Conservation (phyloP, 2,888 invertebrate species). For the Drosophila gaucha region DNA sequence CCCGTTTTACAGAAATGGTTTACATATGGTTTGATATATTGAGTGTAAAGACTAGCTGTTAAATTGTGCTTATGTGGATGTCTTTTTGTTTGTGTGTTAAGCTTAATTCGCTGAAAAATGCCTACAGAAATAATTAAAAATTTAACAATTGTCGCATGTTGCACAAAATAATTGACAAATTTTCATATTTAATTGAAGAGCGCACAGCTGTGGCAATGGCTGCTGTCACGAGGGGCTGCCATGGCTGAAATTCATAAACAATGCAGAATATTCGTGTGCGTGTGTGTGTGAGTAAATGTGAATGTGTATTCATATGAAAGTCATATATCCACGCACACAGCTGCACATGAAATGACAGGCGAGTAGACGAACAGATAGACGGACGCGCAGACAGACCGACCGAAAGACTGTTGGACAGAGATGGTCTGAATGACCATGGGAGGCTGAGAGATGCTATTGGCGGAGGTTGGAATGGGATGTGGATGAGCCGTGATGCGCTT, state of each 20-base stretch:
- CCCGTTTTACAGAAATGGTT: no score
- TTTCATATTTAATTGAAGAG: conserved; percentile 81
- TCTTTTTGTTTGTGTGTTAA: conserved; percentile 23
- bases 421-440: conserved; percentile 13
- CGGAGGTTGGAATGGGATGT: conserved; percentile 17
- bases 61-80: conserved; percentile 18
- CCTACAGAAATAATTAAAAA: conserved; percentile 71
- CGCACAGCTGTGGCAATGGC: conserved; percentile 63
- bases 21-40: neutral
- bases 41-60: conserved; percentile 5
- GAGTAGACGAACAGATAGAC: conserved; percentile 23
- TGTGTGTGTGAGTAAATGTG: conserved; percentile 8
- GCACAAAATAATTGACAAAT: conserved; percentile 81
- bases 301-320: conserved; percentile 39
- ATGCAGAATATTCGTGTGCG: conserved; percentile 50
- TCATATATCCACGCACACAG: conserved; percentile 69
- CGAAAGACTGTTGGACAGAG: conserved; percentile 3
- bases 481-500: conserved; percentile 39
- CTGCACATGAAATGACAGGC: conserved; percentile 65
- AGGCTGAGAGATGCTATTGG: conserved; percentile 6
- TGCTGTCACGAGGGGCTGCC: conserved; percentile 69
- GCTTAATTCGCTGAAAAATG: conserved; percentile 56
- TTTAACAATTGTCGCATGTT: conserved; percentile 79
- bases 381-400: conserved; percentile 15
- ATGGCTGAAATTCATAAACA: conserved; percentile 73